Evolutionary conservation across 2,113 vertebrate species (phyloP).

Genomic region (Ariopsis seemanni): DNA sequence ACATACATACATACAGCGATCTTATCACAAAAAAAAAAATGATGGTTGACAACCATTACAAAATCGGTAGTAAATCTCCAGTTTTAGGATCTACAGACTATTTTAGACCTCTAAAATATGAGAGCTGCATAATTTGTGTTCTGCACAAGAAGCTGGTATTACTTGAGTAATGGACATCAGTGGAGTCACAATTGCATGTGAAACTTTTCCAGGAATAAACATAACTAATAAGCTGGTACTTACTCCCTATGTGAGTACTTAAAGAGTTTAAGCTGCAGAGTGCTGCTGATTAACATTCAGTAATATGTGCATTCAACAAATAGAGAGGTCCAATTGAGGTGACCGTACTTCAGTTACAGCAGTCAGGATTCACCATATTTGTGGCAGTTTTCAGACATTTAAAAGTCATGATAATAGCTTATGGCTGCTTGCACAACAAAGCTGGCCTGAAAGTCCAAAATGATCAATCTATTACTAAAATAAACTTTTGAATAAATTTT

Average conservation of each 20-base stretch:
- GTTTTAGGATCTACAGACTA: background rate
- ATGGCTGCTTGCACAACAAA: background rate
- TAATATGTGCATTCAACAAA: background rate
- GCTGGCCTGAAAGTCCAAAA: background rate
- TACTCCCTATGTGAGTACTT: constrained; percentile 56
- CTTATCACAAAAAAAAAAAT: background rate
- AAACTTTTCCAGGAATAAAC: constrained; percentile 58
- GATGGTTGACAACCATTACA: background rate
- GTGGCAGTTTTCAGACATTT: background rate
- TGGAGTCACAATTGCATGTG: constrained; percentile 48
- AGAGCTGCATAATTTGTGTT: constrained; percentile 46
- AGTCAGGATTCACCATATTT: background rate
- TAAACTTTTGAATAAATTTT: background rate
- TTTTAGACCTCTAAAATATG: constrained; percentile 28
- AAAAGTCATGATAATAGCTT: background rate
- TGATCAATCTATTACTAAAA: background rate
- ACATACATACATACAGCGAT: background rate
- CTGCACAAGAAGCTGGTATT: constrained; percentile 33
- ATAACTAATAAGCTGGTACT: constrained; percentile 57
- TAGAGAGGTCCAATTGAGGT: background rate
- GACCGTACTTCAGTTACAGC: background rate
- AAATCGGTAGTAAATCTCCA: background rate
- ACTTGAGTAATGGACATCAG: constrained; percentile 55
- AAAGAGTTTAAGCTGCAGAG: constrained; percentile 5
- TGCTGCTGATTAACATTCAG: constrained; percentile 19